A percentile compares a stretch with the other conserved stretches of the same genome.
Evolutionary conservation across 2,113 vertebrate genomes (phyloP).

Genomic region (Sylvilagus bachmani): DNA sequence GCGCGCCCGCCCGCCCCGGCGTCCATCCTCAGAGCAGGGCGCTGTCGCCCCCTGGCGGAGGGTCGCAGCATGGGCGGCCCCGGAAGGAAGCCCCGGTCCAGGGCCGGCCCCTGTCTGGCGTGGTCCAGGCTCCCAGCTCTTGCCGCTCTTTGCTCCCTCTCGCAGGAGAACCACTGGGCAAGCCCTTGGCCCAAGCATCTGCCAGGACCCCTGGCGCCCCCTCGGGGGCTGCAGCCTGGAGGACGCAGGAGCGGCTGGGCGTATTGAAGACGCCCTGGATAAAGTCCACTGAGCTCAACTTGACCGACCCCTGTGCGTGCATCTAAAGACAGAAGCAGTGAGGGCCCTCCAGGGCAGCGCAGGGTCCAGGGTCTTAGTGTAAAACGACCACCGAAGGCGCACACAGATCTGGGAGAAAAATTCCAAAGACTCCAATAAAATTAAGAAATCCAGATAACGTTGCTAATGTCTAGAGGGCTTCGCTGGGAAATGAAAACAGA

Average conservation of each 20-base stretch:
- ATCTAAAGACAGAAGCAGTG: constrained; percentile 9
- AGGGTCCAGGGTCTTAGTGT: background rate
- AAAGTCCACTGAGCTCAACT: background rate
- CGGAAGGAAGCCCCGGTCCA: no score
- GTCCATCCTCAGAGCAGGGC: background rate
- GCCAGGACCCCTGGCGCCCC: background rate
- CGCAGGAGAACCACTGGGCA: background rate
- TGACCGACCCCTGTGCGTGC: background rate
- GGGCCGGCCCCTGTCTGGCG: background rate
- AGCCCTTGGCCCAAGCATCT: background rate
- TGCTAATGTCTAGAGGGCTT: background rate
- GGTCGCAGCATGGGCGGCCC: no score
- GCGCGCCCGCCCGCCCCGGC: background rate
- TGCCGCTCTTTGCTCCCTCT: background rate
- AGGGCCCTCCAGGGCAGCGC: background rate
- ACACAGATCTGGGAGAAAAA: background rate
- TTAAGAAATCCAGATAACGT: background rate
- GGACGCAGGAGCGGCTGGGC: background rate
- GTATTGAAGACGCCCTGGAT: background rate
- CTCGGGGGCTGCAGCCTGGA: background rate
- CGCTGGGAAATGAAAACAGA: background rate
- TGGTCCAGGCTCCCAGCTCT: no score
- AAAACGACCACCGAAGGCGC: background rate
- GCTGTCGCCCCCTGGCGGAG: background rate
- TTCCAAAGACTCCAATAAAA: background rate